phyloP scores from a whole-genome alignment of 2,888 invertebrate genomes.

The Charanyca ferruginea region DNA sequence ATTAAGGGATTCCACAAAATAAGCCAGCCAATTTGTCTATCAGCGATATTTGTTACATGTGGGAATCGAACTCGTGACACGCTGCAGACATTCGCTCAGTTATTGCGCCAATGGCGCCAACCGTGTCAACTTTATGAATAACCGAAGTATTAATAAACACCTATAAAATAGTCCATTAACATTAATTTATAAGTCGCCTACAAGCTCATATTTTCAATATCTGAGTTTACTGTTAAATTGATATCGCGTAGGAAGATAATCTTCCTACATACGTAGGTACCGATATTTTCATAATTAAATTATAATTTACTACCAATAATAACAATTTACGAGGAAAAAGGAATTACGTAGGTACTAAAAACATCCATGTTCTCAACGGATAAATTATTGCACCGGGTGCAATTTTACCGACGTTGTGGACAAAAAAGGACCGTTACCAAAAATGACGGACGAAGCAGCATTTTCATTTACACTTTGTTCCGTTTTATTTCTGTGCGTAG shows the following conservation, averaged over 20 bases:
- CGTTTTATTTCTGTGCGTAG: conserved; percentile 68
- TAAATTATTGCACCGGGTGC: conserved; percentile 39
- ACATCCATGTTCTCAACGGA: background rate
- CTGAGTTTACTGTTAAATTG: background rate
- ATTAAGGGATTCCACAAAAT: too few relatives aligned
- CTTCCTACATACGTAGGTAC: background rate
- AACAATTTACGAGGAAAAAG: background rate
- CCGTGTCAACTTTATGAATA: background rate
- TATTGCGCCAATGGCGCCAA: too few relatives aligned
- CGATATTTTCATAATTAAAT: conserved; percentile 9
- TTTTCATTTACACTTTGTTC: conserved; percentile 62
- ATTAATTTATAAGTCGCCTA: conserved; percentile 16
- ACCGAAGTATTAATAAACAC: background rate
- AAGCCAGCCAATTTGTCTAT: too few relatives aligned
- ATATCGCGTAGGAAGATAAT: conserved; percentile 26
- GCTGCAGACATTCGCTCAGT: too few relatives aligned
- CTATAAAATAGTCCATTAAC: conserved; percentile 14
- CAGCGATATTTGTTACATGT: too few relatives aligned
- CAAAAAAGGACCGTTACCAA: conserved; percentile 48
- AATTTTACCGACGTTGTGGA: conserved; percentile 9
- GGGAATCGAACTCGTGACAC: too few relatives aligned
- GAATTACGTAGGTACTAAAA: background rate
- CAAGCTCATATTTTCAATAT: conserved; percentile 3
- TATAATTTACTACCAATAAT: conserved; percentile 16
- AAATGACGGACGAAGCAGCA: conserved; percentile 17